Evolutionary conservation across 2,113 vertebrate genomes (phyloP).

Genomic region (Oreochromis tanganicae): DNA sequence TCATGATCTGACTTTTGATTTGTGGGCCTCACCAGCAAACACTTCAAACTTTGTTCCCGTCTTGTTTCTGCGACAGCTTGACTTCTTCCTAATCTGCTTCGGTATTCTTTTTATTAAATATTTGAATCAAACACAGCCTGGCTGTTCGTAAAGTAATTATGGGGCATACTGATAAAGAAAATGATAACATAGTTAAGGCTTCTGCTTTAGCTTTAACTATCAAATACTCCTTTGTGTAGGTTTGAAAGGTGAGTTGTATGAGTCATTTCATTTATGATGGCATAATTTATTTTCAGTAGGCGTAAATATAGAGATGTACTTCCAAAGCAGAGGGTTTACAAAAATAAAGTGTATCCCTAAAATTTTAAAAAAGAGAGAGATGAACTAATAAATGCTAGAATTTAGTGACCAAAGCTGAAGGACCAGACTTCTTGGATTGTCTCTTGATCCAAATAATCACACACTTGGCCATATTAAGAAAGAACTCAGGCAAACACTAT

Average conservation of each 20-base stretch:
- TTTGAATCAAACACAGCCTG: not conserved
- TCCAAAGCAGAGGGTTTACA: not conserved
- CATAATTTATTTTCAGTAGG: accelerated
- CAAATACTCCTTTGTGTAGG: not conserved
- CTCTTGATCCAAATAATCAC: not conserved
- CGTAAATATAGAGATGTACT: not conserved
- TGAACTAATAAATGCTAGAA: not conserved
- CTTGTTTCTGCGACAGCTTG: not conserved
- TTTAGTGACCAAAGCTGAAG: not conserved
- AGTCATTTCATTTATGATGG: not conserved
- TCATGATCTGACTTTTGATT: constrained; percentile 29
- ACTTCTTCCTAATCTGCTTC: not conserved
- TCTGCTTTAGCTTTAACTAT: not conserved
- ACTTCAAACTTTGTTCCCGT: not conserved
- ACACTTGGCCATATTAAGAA: not conserved
- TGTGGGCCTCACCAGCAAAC: not conserved
- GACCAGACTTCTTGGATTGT: not conserved
- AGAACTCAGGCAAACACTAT: not conserved
- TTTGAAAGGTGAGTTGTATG: not conserved
- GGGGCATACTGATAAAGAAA: not conserved
- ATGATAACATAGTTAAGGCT: not conserved
- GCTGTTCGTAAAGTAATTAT: not conserved
- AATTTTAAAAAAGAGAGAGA: not conserved
- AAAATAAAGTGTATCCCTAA: not conserved
- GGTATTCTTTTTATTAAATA: not conserved